phyloP scores from a whole-genome alignment of 2,113 vertebrate species.

The Lycaon pictus region DNA sequence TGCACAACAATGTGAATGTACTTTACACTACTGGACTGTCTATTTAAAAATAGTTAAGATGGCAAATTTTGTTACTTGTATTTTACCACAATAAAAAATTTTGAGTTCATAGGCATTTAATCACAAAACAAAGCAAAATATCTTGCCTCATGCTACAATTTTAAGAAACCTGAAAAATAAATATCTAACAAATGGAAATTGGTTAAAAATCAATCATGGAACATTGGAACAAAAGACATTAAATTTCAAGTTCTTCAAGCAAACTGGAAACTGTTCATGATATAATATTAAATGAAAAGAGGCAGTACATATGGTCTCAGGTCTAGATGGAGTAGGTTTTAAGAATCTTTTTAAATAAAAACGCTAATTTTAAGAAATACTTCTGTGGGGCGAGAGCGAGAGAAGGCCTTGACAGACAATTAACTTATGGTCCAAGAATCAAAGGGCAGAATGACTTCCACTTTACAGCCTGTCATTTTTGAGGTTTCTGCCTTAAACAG shows the following conservation, averaged over 20 bases:
- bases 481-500: conserved; percentile 28
- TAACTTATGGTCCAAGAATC: conserved; percentile 47
- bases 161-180: neutral
- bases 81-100: conserved; percentile 6
- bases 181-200: neutral
- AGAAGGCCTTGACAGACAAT: neutral
- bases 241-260: conserved; percentile 22
- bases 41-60: neutral
- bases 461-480: neutral
- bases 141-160: neutral
- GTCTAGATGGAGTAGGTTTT: neutral
- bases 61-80: neutral
- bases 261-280: neutral
- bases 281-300: neutral
- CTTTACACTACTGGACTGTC: neutral
- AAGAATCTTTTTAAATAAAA: neutral
- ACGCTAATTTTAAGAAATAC: neutral
- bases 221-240: neutral
- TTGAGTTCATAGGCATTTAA: conserved; percentile 9
- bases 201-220: neutral
- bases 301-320: neutral
- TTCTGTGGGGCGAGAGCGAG: neutral
- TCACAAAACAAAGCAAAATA: neutral
- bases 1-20: neutral
- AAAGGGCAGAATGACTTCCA: conserved; percentile 32